These are phyloP conservation scores for Drosophila pseudotakahashii DNA, from an alignment of 2,888 invertebrate species.

Conservation along the genomic window DNA sequence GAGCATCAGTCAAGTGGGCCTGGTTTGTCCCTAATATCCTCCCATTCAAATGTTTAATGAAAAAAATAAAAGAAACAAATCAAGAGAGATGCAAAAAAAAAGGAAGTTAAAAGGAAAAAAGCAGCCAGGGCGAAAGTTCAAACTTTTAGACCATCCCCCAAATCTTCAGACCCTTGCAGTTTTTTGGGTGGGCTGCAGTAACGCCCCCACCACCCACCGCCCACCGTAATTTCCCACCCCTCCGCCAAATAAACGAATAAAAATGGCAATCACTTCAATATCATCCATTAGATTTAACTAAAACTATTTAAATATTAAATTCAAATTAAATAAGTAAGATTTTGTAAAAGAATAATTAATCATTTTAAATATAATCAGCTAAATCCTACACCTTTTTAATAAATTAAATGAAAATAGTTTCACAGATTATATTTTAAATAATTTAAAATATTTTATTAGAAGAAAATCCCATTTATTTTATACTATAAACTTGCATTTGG, in stretches of 20 bases:
- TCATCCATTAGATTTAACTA: not conserved
- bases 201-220: not conserved
- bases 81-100: slow-evolving; percentile 6
- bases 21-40: slow-evolving; percentile 20
- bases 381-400: too few relatives aligned
- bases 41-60: slow-evolving; percentile 24
- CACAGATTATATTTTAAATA: too few relatives aligned
- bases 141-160: slow-evolving; percentile 1
- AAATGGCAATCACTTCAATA: not conserved
- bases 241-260: not conserved
- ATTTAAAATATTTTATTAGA: too few relatives aligned
- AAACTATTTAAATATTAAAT: not conserved
- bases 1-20: slow-evolving; percentile 28
- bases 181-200: slow-evolving; percentile 5
- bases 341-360: too few relatives aligned
- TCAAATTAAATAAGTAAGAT: not conserved
- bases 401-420: too few relatives aligned
- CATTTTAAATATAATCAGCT: too few relatives aligned
- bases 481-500: too few relatives aligned
- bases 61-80: slow-evolving; percentile 8
- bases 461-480: too few relatives aligned
- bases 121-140: slow-evolving; percentile 14
- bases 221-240: not conserved
- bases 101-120: not conserved
- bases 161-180: slow-evolving; percentile 3